Base-by-base conservation (phyloP, 2,113 vertebrate genomes). In the Caranx ignobilis region DNA sequence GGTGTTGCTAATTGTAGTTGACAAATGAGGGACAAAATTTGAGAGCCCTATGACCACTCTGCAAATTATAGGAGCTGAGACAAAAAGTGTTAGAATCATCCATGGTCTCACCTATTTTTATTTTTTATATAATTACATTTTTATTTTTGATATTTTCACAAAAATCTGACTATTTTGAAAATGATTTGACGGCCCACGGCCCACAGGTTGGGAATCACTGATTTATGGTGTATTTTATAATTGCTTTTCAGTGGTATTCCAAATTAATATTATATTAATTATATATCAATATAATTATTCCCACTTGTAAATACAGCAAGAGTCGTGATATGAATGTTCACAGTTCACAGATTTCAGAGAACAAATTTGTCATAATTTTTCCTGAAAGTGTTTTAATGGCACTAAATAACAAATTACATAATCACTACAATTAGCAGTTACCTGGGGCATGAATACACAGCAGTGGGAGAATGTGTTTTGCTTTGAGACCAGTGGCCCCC, bases 401-500 rank as follows among this genome's bases (percentile, higher is more conserved):
- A 31, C 12, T 26, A 43, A 45, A 6, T 13, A 48, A 2, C 8
- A 43, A 62, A 39, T 31, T 3, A 26, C 10, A 66, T 54, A 3
- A 52, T 56, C 12, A 2, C 16, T 31, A 39, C 37, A 26, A 16
- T 43, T n/a, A 56, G 55, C 21, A 34, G 31, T 37, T 12, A 41
- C 47, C 19, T 26, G 31, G 19, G 0, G 34, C 0, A 5, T 71
- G 41, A 48, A 37, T 67, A n/a, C 19, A 54, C n/a, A 70, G 5
- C 11, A 35, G 56, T 69, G 12, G 18, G 32, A 39, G 11, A 71
- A 15, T 39, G 16, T 0, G 75, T 48, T 81, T 48, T 81, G n/a
- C 31, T 62, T 35, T 70, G 55, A 76, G 71, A 75, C 16, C 32
- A 54, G 57, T 72, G 21, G 82, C 84, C 85, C 78, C 63, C 88